Conservation (phyloP, 2,797 vertebrate species). For the Myotis daubentonii region DNA sequence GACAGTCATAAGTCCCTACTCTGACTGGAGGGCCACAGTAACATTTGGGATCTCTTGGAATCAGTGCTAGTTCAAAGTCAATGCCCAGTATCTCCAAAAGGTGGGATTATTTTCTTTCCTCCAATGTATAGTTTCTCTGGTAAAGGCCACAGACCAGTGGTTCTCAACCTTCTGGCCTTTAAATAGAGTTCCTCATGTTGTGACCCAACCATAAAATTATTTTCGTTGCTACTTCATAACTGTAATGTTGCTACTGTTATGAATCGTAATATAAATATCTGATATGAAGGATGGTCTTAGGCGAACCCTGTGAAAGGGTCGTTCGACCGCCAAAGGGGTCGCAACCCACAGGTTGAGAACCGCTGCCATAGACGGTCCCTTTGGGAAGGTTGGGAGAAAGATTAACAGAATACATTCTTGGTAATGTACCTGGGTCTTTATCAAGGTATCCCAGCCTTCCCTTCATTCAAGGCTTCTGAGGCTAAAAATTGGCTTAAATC, state of each 20-base stretch:
- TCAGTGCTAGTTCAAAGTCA: background rate
- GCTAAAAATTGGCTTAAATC: background rate
- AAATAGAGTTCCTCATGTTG: too few species aligned
- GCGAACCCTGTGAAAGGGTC: too few species aligned
- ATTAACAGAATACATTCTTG: background rate
- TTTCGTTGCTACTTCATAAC: too few species aligned
- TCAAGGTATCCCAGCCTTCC: background rate
- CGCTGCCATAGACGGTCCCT: background rate
- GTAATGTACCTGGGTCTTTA: background rate
- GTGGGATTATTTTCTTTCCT: background rate
- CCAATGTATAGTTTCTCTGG: background rate
- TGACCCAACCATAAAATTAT: too few species aligned
- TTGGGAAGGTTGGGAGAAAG: background rate
- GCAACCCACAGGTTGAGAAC: too few species aligned
- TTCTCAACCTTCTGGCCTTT: too few species aligned
- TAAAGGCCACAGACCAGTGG: background rate
- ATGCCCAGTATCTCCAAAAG: too few species aligned
- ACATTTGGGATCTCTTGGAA: background rate
- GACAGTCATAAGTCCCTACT: background rate
- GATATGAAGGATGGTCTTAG: too few species aligned
- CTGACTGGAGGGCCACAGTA: background rate
- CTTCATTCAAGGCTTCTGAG: background rate
- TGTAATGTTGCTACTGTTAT: too few species aligned
- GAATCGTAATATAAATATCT: too few species aligned
- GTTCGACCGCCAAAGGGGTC: too few species aligned